A percentile compares a stretch with the other conserved stretches of the same genome.
These are phyloP conservation scores for Imbricaverruca yamaguchii DNA, from an alignment of 2,888 invertebrate species.

Conservation along the genomic window DNA sequence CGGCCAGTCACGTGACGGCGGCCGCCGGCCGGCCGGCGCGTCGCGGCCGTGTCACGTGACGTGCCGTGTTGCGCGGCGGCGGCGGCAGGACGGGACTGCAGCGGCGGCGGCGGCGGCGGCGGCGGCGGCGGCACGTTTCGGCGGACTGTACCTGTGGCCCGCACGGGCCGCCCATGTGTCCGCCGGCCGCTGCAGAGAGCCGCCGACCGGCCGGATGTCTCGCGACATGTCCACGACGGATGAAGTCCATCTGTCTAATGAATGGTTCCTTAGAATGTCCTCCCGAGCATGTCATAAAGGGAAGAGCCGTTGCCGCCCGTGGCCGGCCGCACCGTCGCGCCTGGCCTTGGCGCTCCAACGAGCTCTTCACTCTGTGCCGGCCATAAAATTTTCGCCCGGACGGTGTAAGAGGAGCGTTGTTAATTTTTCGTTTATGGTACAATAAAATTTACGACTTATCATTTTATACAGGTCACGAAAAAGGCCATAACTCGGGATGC, in stretches of 20 bases:
- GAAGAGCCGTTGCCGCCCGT: not conserved
- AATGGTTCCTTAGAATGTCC: conserved; percentile 5
- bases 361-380: not conserved
- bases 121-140: not conserved
- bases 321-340: not conserved
- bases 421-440: conserved; percentile 7
- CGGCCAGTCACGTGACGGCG: not conserved
- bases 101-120: not conserved
- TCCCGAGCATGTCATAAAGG: not conserved
- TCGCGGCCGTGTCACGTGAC: not conserved
- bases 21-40: not conserved
- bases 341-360: not conserved
- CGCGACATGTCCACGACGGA: not conserved
- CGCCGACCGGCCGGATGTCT: not conserved
- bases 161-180: not conserved
- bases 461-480: conserved; percentile 12
- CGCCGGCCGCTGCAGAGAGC: no score
- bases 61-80: not conserved
- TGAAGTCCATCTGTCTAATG: conserved; percentile 6
- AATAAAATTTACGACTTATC: conserved; percentile 18
- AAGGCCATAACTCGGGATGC: not conserved
- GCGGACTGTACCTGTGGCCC: not conserved
- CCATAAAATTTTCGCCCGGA: not conserved
- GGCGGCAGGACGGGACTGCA: not conserved
- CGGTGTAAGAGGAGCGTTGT: conserved; percentile 9